Evolutionary conservation across 2,797 vertebrate genomes (phyloP).

Genomic region (Euphonia xanthogaster): DNA sequence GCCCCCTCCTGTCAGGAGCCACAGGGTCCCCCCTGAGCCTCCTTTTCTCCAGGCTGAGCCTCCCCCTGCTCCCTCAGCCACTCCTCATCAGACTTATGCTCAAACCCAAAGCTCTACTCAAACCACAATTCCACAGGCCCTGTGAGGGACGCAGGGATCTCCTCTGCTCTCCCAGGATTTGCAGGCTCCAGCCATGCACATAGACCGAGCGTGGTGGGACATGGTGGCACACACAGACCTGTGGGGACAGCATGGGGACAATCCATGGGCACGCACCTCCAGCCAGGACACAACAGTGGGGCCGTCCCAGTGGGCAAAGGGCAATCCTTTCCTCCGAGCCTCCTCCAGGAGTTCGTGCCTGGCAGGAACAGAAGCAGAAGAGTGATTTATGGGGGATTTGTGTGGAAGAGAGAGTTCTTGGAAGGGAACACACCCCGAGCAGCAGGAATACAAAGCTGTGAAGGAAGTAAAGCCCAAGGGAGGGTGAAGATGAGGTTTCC

Average conservation of each 20-base stretch:
- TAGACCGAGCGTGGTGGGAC: background rate
- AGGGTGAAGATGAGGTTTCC: background rate
- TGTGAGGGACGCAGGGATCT: background rate
- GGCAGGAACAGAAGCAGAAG: background rate
- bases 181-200: fast-evolving
- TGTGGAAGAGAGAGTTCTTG: background rate
- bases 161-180: background rate
- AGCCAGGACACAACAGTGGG: conserved; percentile 96
- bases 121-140: background rate
- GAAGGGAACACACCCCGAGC: background rate
- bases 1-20: background rate
- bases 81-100: background rate
- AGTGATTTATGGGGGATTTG: background rate
- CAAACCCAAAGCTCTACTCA: background rate
- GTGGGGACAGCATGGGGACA: background rate
- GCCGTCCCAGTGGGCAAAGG: conserved; percentile 96
- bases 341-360: conserved; percentile 96
- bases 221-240: background rate
- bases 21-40: background rate
- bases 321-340: conserved; percentile 89
- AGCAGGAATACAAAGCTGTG: background rate
- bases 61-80: background rate
- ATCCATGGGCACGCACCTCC: conserved; percentile 75
- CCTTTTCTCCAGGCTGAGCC: background rate
- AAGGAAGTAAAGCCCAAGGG: background rate